Conservation (phyloP, 2,113 vertebrate genomes). For the Hiodon alosoides region DNA sequence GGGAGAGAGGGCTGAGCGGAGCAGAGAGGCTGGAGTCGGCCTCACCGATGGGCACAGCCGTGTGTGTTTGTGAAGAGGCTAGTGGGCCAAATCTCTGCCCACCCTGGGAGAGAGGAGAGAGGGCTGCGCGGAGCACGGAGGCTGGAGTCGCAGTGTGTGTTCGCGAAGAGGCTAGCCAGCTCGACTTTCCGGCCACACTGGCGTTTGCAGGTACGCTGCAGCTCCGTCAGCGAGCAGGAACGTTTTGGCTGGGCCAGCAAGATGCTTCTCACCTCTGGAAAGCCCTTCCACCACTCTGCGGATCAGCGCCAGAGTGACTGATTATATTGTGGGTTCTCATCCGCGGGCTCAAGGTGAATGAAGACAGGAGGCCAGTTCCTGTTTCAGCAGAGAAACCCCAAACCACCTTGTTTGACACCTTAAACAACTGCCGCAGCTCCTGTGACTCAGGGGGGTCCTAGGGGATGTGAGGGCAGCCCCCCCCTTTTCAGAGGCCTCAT, state of each 20-base stretch:
- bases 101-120: too few species aligned
- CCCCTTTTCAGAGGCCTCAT: slow-evolving; percentile 3
- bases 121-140: not conserved
- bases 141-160: slow-evolving; percentile 11
- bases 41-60: slow-evolving; percentile 45
- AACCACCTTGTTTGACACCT: too few species aligned
- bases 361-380: too few species aligned
- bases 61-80: slow-evolving; percentile 52
- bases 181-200: not conserved
- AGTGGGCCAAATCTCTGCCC: slow-evolving; percentile 24
- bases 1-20: slow-evolving; percentile 29
- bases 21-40: slow-evolving; percentile 31
- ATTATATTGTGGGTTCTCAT: slow-evolving; percentile 17
- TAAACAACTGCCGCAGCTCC: too few species aligned
- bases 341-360: slow-evolving; percentile 49
- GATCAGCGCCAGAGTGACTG: not conserved
- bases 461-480: not conserved
- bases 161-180: not conserved
- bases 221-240: too few species aligned
- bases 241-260: too few species aligned
- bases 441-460: slow-evolving; percentile 1
- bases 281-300: slow-evolving; percentile 24
- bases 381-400: too few species aligned
- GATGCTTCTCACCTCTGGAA: too few species aligned
- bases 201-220: not conserved